phyloP scores from a whole-genome alignment of 2,113 vertebrate species.

The Megaptera novaeangliae region DNA sequence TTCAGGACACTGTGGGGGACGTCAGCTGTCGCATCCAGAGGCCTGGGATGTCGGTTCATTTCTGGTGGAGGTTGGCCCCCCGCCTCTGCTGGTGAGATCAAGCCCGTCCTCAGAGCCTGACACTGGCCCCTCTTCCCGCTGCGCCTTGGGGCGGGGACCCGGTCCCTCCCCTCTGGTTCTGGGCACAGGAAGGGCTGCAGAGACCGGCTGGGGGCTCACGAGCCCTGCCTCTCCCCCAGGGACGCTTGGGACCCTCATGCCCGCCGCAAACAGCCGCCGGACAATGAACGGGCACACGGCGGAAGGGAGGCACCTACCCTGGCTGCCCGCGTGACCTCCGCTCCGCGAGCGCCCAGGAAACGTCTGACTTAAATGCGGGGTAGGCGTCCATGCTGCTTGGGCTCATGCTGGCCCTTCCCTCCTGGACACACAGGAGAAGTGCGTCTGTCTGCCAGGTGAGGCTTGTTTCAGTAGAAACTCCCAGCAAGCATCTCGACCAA shows the following conservation, averaged over 20 bases:
- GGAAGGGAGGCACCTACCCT: not conserved
- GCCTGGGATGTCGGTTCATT: not conserved
- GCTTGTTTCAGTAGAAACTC: not conserved
- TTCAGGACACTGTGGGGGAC: not conserved
- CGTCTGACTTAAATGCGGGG: not conserved
- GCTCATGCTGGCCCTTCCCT: not conserved
- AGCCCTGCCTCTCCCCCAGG: no score
- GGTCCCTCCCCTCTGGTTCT: not conserved
- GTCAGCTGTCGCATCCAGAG: not conserved
- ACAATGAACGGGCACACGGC: not conserved
- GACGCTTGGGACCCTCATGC: fast-evolving
- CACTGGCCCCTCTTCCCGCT: no score
- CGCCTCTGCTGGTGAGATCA: no score
- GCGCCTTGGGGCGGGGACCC: fast-evolving
- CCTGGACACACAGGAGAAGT: not conserved
- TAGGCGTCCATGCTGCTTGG: fast-evolving
- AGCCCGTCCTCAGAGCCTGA: not conserved
- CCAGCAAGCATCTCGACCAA: fast-evolving
- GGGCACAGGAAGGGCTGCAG: not conserved
- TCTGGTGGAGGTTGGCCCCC: not conserved
- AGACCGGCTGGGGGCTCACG: not conserved
- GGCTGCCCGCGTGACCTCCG: not conserved
- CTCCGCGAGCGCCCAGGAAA: fast-evolving
- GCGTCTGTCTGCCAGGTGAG: no score
- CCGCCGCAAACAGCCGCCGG: fast-evolving